Base-by-base conservation (phyloP, 2,113 vertebrate species). In the Suncus etruscus region DNA sequence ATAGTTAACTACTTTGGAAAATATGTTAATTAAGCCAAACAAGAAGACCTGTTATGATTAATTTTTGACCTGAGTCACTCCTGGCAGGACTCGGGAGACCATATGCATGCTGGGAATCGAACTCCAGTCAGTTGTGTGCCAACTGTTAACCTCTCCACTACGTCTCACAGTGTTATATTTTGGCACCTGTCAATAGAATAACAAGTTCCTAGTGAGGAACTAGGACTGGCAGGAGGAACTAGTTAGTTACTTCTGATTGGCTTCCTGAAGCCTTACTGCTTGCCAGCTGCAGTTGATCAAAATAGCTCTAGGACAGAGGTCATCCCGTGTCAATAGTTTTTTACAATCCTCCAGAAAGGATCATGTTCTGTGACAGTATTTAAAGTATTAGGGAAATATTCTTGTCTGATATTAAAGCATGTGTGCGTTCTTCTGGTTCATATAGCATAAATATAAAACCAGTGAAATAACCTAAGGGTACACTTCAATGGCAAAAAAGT, bases 401-500 rank as follows among this genome's bases (percentile, higher is more conserved):
- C 31, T 45, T 81, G 1, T 66, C 8, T 63, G 25, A 51, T 61
- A 1, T 82, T 86, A 80, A 58, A 89, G 29, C 48, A 82, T 63
- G 27, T 2, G 80, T 20, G 75, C 20, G 63, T 32, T 83, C 12
- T 80, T 83, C 20, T 1, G 77, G 48, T 65, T 72, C 86, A 31
- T 25, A 18, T 75, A 80, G n/a, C 70, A 66, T 74, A 78, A 91
- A 39, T 89, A 9, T 91, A 90, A 91, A 87, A 88, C 48, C 10
- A 77, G 0, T 80, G 50, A 5, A 24, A 20, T 14, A 84, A 1
- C 93, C 7, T 68, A 63, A 47, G 77, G 70, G 22, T 87, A 70
- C 8, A 82, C 3, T 29, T 66, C 7, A 45, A 61, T 85, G 80
- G 45, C 0, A 25, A 75, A 76, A 83, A n/a, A 68, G 32, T 73